Conservation (phyloP, 2,888 invertebrate genomes). For the Drosophila recens region DNA sequence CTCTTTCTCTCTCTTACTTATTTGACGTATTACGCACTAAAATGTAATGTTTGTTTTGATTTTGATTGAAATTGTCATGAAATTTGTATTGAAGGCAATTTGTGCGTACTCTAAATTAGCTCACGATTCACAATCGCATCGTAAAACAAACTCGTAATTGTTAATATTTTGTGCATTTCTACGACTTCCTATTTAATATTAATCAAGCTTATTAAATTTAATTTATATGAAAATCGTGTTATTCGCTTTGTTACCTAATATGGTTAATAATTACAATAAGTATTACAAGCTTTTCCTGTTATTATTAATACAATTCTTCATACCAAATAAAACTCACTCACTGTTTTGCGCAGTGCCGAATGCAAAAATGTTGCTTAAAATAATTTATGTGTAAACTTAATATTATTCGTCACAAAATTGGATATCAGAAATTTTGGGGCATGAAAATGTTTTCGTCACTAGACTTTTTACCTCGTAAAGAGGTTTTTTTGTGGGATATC, state of each 20-base stretch:
- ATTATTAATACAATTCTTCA: neutral
- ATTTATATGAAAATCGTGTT: constrained; percentile 43
- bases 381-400: too few species aligned
- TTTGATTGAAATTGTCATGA: constrained; percentile 47
- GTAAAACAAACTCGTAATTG: constrained; percentile 6
- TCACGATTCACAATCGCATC: constrained; percentile 13
- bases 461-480: too few species aligned
- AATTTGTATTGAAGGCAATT: constrained; percentile 25
- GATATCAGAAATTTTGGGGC: too few species aligned
- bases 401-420: too few species aligned
- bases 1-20: constrained; percentile 8
- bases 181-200: constrained; percentile 45
- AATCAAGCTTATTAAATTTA: constrained; percentile 29
- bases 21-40: constrained; percentile 38
- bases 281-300: constrained; percentile 7
- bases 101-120: constrained; percentile 23
- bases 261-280: constrained; percentile 20
- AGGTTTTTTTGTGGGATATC: too few species aligned
- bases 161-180: constrained; percentile 20
- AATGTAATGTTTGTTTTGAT: constrained; percentile 30
- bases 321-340: too few species aligned
- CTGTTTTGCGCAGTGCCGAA: too few species aligned
- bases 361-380: too few species aligned
- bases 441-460: too few species aligned
- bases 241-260: constrained; percentile 34